These are phyloP conservation scores for Diarsia brunnea DNA, from an alignment of 2,888 invertebrate genomes.

Conservation along the genomic window DNA sequence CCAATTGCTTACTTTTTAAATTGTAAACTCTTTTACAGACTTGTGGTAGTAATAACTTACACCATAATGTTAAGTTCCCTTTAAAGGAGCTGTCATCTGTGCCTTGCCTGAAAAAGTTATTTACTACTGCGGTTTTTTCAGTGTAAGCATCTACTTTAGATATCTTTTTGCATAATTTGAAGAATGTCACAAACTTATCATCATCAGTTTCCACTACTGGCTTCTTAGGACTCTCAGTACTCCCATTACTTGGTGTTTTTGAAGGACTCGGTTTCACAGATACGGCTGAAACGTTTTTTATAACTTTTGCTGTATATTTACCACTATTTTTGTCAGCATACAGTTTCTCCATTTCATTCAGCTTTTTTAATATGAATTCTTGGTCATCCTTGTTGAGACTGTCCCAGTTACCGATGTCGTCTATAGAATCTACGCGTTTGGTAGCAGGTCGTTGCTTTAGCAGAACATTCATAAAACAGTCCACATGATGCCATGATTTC, in stretches of 20 bases:
- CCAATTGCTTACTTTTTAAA: slow-evolving; percentile 97
- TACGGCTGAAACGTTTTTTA: slow-evolving; percentile 79
- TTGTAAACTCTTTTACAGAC: slow-evolving; percentile 97
- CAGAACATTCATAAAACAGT: slow-evolving; percentile 95
- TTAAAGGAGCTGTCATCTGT: slow-evolving; percentile 92
- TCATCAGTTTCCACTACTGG: slow-evolving; percentile 86
- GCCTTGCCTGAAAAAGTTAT: slow-evolving; percentile 92
- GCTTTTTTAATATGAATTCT: slow-evolving; percentile 91
- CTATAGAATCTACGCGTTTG: slow-evolving; percentile 94
- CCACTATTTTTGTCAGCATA: slow-evolving; percentile 89
- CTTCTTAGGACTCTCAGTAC: slow-evolving; percentile 52
- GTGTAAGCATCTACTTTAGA: slow-evolving; percentile 94
- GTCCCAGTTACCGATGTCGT: slow-evolving; percentile 95
- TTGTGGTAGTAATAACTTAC: slow-evolving; percentile 95
- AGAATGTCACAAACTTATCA: slow-evolving; percentile 94
- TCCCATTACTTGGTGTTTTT: slow-evolving; percentile 48
- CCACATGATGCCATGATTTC: slow-evolving; percentile 96
- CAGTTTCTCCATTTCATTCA: slow-evolving; percentile 91
- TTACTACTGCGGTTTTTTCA: slow-evolving; percentile 94
- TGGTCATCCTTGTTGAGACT: slow-evolving; percentile 92
- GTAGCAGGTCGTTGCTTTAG: slow-evolving; percentile 95
- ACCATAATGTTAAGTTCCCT: slow-evolving; percentile 95
- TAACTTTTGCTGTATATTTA: slow-evolving; percentile 84
- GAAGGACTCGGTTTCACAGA: slow-evolving; percentile 46
- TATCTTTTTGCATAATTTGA: slow-evolving; percentile 94